Base-by-base conservation (phyloP, 2,113 vertebrate genomes). In the Cavia porcellus region DNA sequence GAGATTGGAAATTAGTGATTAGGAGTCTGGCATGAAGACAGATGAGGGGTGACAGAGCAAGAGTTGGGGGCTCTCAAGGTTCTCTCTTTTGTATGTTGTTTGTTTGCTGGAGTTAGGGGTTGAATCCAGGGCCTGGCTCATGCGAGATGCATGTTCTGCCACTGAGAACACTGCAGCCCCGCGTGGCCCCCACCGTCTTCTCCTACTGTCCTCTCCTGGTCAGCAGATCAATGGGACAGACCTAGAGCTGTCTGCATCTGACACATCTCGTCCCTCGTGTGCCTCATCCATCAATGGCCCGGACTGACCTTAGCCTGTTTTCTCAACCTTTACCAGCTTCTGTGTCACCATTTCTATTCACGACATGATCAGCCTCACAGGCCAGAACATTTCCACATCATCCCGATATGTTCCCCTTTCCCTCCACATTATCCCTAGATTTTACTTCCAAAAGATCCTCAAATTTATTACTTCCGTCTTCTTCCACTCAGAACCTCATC, bases 371-470 rank as follows among this genome's bases (percentile, higher is more conserved):
- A n/a, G 6, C 28, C 52, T 7, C 0, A 1, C 11, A 32, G 47
- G 12, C 12, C 32, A 79, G 77, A 92, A n/a, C 13, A 42, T 74
- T n/a, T 91, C 25, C 22, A 85, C 20, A 1, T 8, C 17, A 61
- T 15, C 3, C 35, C 7, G 0, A 0, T 72, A 32, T 61, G n/a
- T 72, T 83, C 55, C 68, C 38, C 28, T 35, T 66, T 59, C 81
- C 72, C 11, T n/a, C 9, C 14, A 32, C 0, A 12, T 38, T n/a
- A 35, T 14, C 57, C 25, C 12, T 68, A n/a, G 45, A 66, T 45
- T 90, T 93, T 61, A 82, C 57, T 86, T 20, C 4, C 35, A 20
- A 81, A 75, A n/a, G 7, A 72, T 89, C 64, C 77, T 83, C n/a
- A 64, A 22, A 30, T 92, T 42, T 30, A 62, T 68, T 45, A 3